A percentile compares a stretch with the other conserved stretches of the same genome.
Evolutionary conservation across 2,797 vertebrate species (phyloP).

Genomic region (Anisognathus igniventris): DNA sequence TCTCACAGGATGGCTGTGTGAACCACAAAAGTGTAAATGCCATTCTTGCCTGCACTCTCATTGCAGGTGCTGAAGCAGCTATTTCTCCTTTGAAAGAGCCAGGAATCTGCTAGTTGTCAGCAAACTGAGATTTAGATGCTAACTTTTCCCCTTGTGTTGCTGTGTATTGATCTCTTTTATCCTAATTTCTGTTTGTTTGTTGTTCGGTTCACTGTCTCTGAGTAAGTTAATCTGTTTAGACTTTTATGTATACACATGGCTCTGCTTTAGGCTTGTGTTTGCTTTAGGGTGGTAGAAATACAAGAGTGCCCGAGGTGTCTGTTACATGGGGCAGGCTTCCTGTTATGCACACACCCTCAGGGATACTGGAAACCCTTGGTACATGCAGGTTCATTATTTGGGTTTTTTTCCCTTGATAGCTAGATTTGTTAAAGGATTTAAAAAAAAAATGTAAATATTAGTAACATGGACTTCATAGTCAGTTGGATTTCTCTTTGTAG

Average conservation of each 20-base stretch:
- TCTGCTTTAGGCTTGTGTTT: constrained; percentile 29
- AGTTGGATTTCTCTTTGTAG: background rate
- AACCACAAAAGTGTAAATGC: constrained; percentile 16
- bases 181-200: constrained; percentile 59
- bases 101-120: constrained; percentile 46
- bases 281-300: background rate
- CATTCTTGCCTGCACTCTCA: background rate
- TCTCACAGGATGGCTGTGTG: background rate
- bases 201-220: constrained; percentile 24
- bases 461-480: too few species aligned
- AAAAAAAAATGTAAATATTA: background rate
- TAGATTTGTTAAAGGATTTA: background rate
- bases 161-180: constrained; percentile 52
- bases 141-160: constrained; percentile 27
- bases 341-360: background rate
- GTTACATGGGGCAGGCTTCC: background rate
- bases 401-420: fast-evolving
- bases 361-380: background rate
- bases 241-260: constrained; percentile 29
- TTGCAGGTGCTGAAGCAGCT: constrained; percentile 56
- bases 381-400: background rate
- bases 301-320: background rate
- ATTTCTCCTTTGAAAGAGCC: constrained; percentile 53
- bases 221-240: constrained; percentile 48
- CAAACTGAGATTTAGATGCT: constrained; percentile 34